These are phyloP conservation scores for Vanessa tameamea DNA, from an alignment of 1,140 invertebrate genomes.

Conservation along the genomic window DNA sequence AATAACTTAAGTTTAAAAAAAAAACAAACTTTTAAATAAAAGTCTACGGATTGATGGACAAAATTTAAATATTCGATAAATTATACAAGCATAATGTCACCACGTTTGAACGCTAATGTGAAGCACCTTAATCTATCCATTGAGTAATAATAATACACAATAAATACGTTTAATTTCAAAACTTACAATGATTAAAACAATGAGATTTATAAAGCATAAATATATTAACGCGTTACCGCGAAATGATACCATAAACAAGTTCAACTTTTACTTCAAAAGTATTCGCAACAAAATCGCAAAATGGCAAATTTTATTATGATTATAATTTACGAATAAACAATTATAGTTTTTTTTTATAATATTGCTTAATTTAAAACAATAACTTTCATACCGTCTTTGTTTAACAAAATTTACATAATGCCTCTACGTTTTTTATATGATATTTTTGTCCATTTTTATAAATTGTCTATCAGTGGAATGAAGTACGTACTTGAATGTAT, in stretches of 20 bases:
- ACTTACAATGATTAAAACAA: slow-evolving; percentile 43
- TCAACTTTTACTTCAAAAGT: slow-evolving; percentile 10
- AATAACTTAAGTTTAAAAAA: not conserved
- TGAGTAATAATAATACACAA: slow-evolving; percentile 46
- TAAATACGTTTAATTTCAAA: slow-evolving; percentile 50
- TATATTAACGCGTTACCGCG: slow-evolving; percentile 20
- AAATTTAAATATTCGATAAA: not conserved
- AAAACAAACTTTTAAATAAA: slow-evolving; percentile 5
- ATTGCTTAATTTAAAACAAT: slow-evolving; percentile 57
- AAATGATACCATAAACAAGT: slow-evolving; percentile 26
- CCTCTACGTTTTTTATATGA: slow-evolving; percentile 16
- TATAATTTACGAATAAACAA: slow-evolving; percentile 21
- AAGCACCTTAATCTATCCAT: slow-evolving; percentile 43
- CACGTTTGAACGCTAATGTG: slow-evolving; percentile 31
- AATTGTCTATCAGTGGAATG: slow-evolving; percentile 45
- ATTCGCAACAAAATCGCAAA: slow-evolving; percentile 15
- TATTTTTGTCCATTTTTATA: slow-evolving; percentile 23
- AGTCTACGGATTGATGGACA: not conserved
- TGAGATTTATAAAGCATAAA: slow-evolving; percentile 43
- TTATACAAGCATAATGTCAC: slow-evolving; percentile 26
- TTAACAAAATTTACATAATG: slow-evolving; percentile 22
- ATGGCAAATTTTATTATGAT: slow-evolving; percentile 12
- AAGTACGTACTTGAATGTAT: slow-evolving; percentile 38
- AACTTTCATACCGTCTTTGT: not conserved
- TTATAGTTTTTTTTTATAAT: slow-evolving; percentile 50